Evolutionary conservation across 1,140 invertebrate genomes (phyloP).

Genomic region (Anoplophora glabripennis): DNA sequence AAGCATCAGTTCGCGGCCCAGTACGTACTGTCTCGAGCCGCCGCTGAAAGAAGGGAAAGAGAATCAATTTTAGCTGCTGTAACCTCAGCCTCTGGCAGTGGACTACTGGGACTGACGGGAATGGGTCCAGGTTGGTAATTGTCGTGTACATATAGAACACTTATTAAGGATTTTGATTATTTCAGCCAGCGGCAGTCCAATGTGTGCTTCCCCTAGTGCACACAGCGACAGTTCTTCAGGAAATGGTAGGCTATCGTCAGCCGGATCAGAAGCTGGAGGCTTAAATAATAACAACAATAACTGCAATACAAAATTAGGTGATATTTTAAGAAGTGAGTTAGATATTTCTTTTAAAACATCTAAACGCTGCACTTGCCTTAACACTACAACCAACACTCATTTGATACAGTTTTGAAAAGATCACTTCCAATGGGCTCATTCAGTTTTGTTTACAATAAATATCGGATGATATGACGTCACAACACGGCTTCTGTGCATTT

Average conservation of each 20-base stretch:
- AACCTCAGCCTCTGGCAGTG: conserved; percentile 59
- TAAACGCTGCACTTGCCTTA: too few species aligned
- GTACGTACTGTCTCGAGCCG: conserved; percentile 85
- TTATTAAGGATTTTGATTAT: conserved; percentile 6
- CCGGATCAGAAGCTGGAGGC: conserved; percentile 68
- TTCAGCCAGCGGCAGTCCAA: conserved; percentile 54
- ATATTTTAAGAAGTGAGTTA: conserved; percentile 59
- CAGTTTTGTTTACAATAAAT: too few species aligned
- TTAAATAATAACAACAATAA: conserved; percentile 69
- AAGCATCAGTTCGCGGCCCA: conserved; percentile 95
- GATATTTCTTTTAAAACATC: conserved; percentile 6
- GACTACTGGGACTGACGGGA: conserved; percentile 42
- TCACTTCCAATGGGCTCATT: too few species aligned
- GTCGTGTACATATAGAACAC: background rate
- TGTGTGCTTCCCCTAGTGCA: conserved; percentile 75
- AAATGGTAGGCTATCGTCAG: conserved; percentile 72
- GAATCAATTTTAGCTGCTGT: conserved; percentile 71
- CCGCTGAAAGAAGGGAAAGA: conserved; percentile 81
- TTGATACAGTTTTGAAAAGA: too few species aligned
- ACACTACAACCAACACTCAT: too few species aligned
- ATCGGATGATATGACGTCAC: too few species aligned
- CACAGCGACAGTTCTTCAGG: conserved; percentile 80
- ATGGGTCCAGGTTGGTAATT: conserved; percentile 43
- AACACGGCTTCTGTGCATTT: too few species aligned
- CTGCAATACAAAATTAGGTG: conserved; percentile 68